Conservation (phyloP, 2,797 vertebrate species). For the Mastacembelus armatus region DNA sequence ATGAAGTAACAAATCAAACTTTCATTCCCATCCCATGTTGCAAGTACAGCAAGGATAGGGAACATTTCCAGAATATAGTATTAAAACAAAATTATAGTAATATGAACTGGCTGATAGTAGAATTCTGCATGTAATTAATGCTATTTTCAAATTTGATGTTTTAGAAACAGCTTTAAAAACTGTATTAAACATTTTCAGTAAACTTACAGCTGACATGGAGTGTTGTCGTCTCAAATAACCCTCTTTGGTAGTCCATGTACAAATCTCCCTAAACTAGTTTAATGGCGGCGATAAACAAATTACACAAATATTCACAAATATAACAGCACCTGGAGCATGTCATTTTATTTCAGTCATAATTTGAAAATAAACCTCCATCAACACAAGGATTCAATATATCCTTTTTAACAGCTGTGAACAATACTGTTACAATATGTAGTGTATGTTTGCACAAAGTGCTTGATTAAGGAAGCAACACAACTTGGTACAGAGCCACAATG, state of each 20-base stretch:
- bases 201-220: neutral
- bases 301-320: constrained; percentile 41
- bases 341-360: constrained; percentile 84
- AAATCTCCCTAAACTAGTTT: neutral
- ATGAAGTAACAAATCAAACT: neutral
- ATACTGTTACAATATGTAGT: constrained; percentile 44
- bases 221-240: too few relatives aligned
- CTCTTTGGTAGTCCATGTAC: too few relatives aligned
- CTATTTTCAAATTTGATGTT: neutral
- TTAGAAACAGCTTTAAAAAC: neutral
- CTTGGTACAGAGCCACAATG: constrained; percentile 62
- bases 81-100: neutral
- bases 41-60: neutral
- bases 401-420: constrained; percentile 65
- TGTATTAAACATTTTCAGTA: constrained; percentile 1
- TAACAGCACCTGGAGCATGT: constrained; percentile 69
- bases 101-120: neutral
- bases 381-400: constrained; percentile 66
- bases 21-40: neutral
- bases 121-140: neutral
- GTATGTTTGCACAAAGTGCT: constrained; percentile 62
- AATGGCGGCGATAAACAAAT: constrained; percentile 27
- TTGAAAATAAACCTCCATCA: constrained; percentile 78
- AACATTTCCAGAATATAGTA: neutral
- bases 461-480: constrained; percentile 55